A percentile compares a stretch with the other conserved stretches of the same genome.
phyloP scores from a whole-genome alignment of 2,888 invertebrate species.

The Laspeyria flexula region DNA sequence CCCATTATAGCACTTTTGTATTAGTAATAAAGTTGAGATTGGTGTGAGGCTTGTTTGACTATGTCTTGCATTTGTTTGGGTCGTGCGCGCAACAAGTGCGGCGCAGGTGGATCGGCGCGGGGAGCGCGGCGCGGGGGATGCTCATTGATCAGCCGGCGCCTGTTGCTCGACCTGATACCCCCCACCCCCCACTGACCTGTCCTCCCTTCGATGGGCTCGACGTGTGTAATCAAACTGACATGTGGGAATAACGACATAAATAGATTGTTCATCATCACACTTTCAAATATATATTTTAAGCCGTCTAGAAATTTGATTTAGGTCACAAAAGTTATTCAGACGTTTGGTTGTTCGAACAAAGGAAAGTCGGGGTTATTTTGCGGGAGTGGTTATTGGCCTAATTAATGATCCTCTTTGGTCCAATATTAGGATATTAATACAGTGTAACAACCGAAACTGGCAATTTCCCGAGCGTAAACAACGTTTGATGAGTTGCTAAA shows the following conservation, averaged over 20 bases:
- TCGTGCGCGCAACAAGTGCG: slow-evolving; percentile 82
- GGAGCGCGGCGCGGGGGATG: slow-evolving; percentile 51
- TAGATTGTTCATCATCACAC: slow-evolving; percentile 37
- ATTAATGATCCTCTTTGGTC: slow-evolving; percentile 24
- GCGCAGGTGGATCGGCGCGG: slow-evolving; percentile 64
- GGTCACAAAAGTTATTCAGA: slow-evolving; percentile 12
- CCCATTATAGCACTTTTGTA: slow-evolving; percentile 22
- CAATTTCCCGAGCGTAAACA: slow-evolving; percentile 34
- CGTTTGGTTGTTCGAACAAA: slow-evolving; percentile 9
- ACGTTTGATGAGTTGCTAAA: slow-evolving; percentile 26
- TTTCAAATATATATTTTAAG: slow-evolving; percentile 31
- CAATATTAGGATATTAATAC: slow-evolving; percentile 24
- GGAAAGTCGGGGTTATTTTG: slow-evolving; percentile 6
- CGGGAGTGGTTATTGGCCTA: slow-evolving; percentile 11
- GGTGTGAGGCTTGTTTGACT: slow-evolving; percentile 10
- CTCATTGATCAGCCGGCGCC: slow-evolving; percentile 81
- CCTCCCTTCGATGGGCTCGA: slow-evolving; percentile 36
- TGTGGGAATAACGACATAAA: slow-evolving; percentile 40
- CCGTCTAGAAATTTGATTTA: slow-evolving; percentile 21
- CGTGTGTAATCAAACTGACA: slow-evolving; percentile 66
- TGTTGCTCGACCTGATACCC: slow-evolving; percentile 69
- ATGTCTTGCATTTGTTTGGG: slow-evolving; percentile 48
- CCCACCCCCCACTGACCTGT: slow-evolving; percentile 47
- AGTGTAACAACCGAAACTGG: slow-evolving; percentile 16
- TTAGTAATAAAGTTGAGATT: slow-evolving; percentile 21